Evolutionary conservation across 1,140 invertebrate genomes (phyloP).

Genomic region (Archivesica marissinica): DNA sequence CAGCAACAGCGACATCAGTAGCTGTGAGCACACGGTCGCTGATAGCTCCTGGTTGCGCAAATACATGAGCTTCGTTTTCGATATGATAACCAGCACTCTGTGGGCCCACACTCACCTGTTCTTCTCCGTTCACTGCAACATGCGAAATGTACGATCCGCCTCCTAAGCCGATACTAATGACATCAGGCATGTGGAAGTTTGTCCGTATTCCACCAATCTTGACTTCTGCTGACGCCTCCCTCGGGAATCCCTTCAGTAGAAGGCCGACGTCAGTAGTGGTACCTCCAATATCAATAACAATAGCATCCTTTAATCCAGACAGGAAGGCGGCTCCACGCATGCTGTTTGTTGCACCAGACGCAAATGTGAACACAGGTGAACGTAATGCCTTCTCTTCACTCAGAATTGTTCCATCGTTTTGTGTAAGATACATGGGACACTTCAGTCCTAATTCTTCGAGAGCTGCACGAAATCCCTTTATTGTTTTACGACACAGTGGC

Average conservation of each 20-base stretch:
- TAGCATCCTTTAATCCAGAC: conserved; percentile 72
- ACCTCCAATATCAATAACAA: conserved; percentile 82
- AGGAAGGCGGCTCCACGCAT: conserved; percentile 82
- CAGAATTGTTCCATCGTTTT: conserved; percentile 79
- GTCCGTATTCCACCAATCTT: conserved; percentile 76
- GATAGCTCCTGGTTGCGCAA: conserved; percentile 46
- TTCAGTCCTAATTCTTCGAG: conserved; percentile 70
- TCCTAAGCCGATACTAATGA: conserved; percentile 80
- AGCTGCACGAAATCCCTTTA: conserved; percentile 74
- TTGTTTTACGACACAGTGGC: conserved; percentile 73
- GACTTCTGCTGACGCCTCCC: conserved; percentile 76
- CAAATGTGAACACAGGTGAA: conserved; percentile 77
- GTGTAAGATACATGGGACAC: conserved; percentile 79
- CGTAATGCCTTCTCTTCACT: conserved; percentile 59
- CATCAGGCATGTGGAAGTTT: conserved; percentile 81
- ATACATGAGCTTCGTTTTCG: conserved; percentile 69
- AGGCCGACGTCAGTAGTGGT: conserved; percentile 80
- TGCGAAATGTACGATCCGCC: conserved; percentile 78
- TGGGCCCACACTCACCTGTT: conserved; percentile 71
- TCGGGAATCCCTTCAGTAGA: conserved; percentile 76
- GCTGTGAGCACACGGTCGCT: conserved; percentile 70
- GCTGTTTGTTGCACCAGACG: conserved; percentile 82
- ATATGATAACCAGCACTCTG: conserved; percentile 78
- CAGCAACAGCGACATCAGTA: conserved; percentile 79
- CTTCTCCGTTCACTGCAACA: background rate